These are phyloP conservation scores for Micropoecilia bifurca DNA, from an alignment of 2,797 vertebrate genomes.

Conservation along the genomic window DNA sequence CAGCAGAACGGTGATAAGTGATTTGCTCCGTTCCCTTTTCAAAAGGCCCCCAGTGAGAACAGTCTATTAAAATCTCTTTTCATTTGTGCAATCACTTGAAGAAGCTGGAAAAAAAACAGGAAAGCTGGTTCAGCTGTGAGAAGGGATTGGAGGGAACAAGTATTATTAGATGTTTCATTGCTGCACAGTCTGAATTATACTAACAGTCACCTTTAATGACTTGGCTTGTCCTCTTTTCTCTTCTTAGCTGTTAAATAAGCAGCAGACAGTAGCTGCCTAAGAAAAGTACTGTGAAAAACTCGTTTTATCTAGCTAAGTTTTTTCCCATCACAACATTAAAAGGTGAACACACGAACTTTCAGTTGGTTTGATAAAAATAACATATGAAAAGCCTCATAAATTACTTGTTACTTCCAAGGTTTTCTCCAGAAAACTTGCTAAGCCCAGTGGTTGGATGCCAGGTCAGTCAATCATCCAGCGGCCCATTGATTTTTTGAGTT, in stretches of 20 bases:
- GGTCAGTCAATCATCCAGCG: too few relatives aligned
- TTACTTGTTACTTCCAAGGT: neutral
- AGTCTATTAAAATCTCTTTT: slow-evolving; percentile 74
- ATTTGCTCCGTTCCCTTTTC: slow-evolving; percentile 55
- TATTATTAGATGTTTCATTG: slow-evolving; percentile 71
- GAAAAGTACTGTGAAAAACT: slow-evolving; percentile 5
- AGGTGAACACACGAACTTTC: neutral
- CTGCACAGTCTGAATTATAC: slow-evolving; percentile 62
- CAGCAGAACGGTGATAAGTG: slow-evolving; percentile 41
- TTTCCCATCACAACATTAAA: neutral
- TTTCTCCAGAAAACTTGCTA: too few relatives aligned
- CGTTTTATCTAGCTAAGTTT: neutral
- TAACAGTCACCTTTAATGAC: slow-evolving; percentile 67
- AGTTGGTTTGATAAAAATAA: neutral
- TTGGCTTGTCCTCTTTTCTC: slow-evolving; percentile 50
- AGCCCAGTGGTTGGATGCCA: too few relatives aligned
- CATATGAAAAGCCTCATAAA: neutral
- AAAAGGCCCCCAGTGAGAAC: slow-evolving; percentile 61
- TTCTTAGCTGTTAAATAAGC: slow-evolving; percentile 24
- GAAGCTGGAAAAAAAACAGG: slow-evolving; percentile 61
- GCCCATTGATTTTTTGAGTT: too few relatives aligned
- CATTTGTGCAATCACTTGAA: slow-evolving; percentile 69
- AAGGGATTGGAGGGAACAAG: slow-evolving; percentile 55
- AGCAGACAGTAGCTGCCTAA: slow-evolving; percentile 13
- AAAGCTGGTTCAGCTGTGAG: slow-evolving; percentile 58